phyloP scores from a whole-genome alignment of 2,113 vertebrate genomes.

The Mesocricetus auratus region DNA sequence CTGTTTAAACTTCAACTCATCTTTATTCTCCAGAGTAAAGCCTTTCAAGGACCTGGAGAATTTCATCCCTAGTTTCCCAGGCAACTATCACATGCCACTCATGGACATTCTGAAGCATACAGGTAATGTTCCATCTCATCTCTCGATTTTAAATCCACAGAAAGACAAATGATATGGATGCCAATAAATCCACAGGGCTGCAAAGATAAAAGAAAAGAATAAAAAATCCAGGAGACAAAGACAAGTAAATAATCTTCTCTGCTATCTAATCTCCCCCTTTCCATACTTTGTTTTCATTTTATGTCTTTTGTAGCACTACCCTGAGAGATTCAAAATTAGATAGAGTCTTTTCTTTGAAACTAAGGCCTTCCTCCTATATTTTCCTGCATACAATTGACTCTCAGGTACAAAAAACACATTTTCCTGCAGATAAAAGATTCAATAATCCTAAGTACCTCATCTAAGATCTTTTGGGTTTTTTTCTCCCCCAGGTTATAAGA shows the following conservation, averaged over 20 bases:
- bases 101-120: constrained; percentile 60
- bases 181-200: constrained; percentile 67
- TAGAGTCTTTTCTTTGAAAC: constrained; percentile 43
- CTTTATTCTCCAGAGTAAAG: constrained; percentile 71
- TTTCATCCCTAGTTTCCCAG: constrained; percentile 77
- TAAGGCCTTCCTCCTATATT: constrained; percentile 46
- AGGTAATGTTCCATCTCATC: constrained; percentile 76
- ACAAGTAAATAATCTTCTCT: constrained; percentile 55
- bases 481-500: not conserved
- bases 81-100: constrained; percentile 81
- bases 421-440: constrained; percentile 22
- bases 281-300: constrained; percentile 72
- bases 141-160: constrained; percentile 76
- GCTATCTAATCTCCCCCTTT: constrained; percentile 44
- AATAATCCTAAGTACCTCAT: constrained; percentile 46
- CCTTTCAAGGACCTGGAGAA: constrained; percentile 60
- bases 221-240: constrained; percentile 62
- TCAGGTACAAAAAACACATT: not conserved
- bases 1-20: constrained; percentile 64
- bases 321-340: constrained; percentile 61
- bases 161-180: constrained; percentile 76
- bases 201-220: constrained; percentile 72
- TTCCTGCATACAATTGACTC: constrained; percentile 28
- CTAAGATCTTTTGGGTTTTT: constrained; percentile 28
- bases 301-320: constrained; percentile 45